phyloP scores from a whole-genome alignment of 2,113 vertebrate genomes.

The Patagioenas fasciata region DNA sequence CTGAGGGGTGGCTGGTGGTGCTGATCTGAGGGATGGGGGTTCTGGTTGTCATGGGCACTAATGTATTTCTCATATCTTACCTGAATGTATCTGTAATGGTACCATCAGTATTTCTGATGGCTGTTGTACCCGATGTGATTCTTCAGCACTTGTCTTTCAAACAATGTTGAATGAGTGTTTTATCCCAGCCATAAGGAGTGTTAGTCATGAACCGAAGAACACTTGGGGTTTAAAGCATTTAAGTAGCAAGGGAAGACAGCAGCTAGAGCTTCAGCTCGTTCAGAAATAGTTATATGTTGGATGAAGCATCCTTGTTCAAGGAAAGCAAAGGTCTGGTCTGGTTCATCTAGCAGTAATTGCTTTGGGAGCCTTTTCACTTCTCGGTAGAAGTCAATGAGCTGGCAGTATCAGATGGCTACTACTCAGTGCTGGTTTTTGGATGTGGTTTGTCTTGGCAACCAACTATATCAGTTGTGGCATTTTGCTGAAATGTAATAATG shows the following conservation, averaged over 20 bases:
- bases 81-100: rapidly evolving
- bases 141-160: not conserved
- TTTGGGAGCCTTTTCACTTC: not conserved
- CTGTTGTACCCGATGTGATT: rapidly evolving
- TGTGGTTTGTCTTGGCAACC: not conserved
- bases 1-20: not conserved
- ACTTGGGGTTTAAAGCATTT: rapidly evolving
- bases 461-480: rapidly evolving
- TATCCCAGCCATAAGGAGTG: rapidly evolving
- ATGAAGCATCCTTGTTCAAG: not conserved
- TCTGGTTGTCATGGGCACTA: rapidly evolving
- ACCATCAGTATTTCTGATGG: rapidly evolving
- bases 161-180: rapidly evolving
- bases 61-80: rapidly evolving
- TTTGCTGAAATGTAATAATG: conserved; percentile 20
- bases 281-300: rapidly evolving
- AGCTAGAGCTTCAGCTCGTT: not conserved
- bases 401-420: not conserved
- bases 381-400: not conserved
- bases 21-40: rapidly evolving
- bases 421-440: not conserved
- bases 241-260: rapidly evolving
- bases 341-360: rapidly evolving
- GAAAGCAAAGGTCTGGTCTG: not conserved
- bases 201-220: rapidly evolving